Evolutionary conservation across 2,113 vertebrate genomes (phyloP), one percentile per base, ranked within the genome.

Genomic region (Misgurnus anguillicaudatus): DNA sequence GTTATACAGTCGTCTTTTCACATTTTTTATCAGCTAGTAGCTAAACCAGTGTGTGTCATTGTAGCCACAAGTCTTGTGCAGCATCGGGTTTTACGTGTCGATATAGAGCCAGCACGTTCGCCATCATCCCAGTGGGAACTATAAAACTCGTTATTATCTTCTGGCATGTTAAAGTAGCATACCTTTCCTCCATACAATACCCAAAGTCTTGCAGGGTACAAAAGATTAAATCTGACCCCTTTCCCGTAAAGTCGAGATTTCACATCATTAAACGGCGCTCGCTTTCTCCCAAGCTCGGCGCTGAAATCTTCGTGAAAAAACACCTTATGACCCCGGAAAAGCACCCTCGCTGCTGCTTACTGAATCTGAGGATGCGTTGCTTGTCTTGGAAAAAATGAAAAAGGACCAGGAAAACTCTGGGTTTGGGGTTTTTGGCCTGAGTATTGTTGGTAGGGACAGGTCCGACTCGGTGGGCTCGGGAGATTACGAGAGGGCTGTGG

Each of bases 231-330:
- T 24, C 5, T 5, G 24, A 75, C 42, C 17, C 24, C 60, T 3
- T 75, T 42, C 9, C n/a, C 41, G 0, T 64, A 75, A 1, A 75
- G 60, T 42, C 16, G 14, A 13, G 75, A 58, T 16, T 68, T 68
- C 24, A 68, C 19, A 0, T 78, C 53, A 6, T 68, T 60, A 4
- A 78, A 68, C 6, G 19, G 11, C 0, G 19, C 51, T 60, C 9
- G 38, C 42, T 51, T 47, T 48, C 61, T 69, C 21, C 16, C 55
- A 8, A 69, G 7, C 2, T 69, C 64, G 9, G 39, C 5, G 1
- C 75, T 68, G 9, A 78, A 68, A 47, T 61, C 64, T 16, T 69
- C 61, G 3, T 77, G 36, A 14, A 68, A 67, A 58, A 78, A 58
- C 19, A 78, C 36, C 6, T 13, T 9, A 10, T 78, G 64, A 9